A percentile compares a stretch with the other conserved stretches of the same genome.
These are phyloP conservation scores for Perognathus longimembris DNA, from an alignment of 2,113 vertebrate genomes.

Conservation along the genomic window DNA sequence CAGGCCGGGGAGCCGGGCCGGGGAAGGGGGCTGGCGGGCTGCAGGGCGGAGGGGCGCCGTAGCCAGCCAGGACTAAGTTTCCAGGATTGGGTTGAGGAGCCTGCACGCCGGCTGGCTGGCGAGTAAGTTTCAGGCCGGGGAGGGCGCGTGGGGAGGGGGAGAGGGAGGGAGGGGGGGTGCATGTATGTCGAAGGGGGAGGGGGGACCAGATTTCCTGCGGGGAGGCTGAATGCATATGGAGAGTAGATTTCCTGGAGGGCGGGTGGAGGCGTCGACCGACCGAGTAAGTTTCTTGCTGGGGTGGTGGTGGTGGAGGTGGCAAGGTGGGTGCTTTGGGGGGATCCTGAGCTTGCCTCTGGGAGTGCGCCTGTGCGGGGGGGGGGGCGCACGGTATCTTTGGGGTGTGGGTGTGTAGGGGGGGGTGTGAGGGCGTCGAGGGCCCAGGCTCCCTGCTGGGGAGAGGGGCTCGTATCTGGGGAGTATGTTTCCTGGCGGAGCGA, in stretches of 20 bases:
- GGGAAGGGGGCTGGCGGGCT: slow-evolving; percentile 67
- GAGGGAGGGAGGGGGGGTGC: slow-evolving; percentile 69
- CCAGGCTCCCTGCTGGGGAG: slow-evolving; percentile 68
- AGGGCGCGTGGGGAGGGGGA: slow-evolving; percentile 72
- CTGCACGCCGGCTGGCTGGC: slow-evolving; percentile 73
- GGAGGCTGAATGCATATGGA: slow-evolving; percentile 82
- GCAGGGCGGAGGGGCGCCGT: too few relatives aligned
- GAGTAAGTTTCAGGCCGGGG: slow-evolving; percentile 80
- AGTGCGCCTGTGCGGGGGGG: not conserved
- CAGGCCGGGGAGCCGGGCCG: slow-evolving; percentile 67
- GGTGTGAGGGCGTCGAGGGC: slow-evolving; percentile 25
- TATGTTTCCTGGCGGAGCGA: slow-evolving; percentile 87
- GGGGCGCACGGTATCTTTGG: too few relatives aligned
- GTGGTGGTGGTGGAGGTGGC: slow-evolving; percentile 71
- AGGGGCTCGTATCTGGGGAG: slow-evolving; percentile 79
- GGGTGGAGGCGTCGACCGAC: slow-evolving; percentile 79
- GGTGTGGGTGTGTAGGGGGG: too few relatives aligned
- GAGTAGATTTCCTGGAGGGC: slow-evolving; percentile 83
- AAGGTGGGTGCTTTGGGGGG: slow-evolving; percentile 57
- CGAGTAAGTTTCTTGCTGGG: slow-evolving; percentile 81
- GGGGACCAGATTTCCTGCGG: slow-evolving; percentile 83
- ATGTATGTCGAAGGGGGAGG: slow-evolving; percentile 49
- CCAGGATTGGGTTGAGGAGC: slow-evolving; percentile 62
- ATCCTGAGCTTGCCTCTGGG: slow-evolving; percentile 37
- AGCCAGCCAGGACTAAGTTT: slow-evolving; percentile 80